Conservation (phyloP, 1,140 invertebrate genomes). For the Arctopsyche grandis region DNA sequence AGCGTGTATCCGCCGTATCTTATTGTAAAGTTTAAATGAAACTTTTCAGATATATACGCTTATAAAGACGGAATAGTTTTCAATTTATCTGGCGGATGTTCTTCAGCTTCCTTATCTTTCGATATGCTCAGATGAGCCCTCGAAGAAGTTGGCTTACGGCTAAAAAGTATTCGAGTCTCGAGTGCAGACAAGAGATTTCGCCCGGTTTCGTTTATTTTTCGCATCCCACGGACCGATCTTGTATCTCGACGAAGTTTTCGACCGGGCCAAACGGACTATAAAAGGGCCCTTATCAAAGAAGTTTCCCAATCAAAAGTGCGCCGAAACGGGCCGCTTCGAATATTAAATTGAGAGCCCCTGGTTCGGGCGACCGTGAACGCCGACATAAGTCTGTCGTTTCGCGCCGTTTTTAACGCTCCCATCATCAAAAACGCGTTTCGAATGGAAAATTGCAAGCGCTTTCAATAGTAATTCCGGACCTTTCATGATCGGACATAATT, state of each 20-base stretch:
- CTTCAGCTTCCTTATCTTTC: constrained; percentile 18
- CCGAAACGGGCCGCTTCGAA: constrained; percentile 5
- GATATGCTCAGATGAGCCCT: background rate
- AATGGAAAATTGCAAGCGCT: no score
- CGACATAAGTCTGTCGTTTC: no score
- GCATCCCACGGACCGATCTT: background rate
- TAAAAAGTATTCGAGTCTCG: constrained; percentile 3
- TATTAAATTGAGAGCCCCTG: background rate
- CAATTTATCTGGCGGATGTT: constrained; percentile 17
- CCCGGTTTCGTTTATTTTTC: constrained; percentile 18
- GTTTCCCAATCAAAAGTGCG: constrained; percentile 26
- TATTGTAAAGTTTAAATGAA: constrained; percentile 20
- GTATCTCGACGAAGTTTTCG: constrained; percentile 9
- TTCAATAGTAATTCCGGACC: background rate
- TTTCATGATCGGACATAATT: constrained; percentile 2
- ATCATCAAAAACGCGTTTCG: background rate
- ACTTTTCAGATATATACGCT: background rate
- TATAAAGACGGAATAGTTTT: background rate
- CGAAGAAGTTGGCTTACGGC: background rate
- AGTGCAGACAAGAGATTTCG: background rate
- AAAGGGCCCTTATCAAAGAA: constrained; percentile 21
- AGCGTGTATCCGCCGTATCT: background rate
- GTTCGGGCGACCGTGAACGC: background rate
- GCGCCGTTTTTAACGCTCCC: background rate
- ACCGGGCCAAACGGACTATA: constrained; percentile 8